These are phyloP conservation scores for Nibea coibor DNA, from an alignment of 2,113 vertebrate genomes.

Conservation along the genomic window DNA sequence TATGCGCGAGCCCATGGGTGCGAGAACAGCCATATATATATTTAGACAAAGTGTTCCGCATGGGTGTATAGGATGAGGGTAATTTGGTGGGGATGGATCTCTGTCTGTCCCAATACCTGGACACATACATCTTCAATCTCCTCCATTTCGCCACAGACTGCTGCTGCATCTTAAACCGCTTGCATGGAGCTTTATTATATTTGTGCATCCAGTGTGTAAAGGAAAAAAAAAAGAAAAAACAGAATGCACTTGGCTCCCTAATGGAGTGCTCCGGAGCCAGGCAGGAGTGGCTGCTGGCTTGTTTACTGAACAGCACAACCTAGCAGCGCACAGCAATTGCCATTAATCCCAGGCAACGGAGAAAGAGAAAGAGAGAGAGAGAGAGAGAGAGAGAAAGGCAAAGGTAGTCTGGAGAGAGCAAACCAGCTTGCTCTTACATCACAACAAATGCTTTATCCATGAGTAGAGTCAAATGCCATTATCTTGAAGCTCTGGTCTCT, in stretches of 20 bases:
- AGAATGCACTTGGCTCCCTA: slow-evolving; percentile 73
- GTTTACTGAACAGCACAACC: slow-evolving; percentile 62
- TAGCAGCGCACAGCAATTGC: slow-evolving; percentile 35
- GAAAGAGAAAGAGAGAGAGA: not conserved
- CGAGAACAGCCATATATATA: slow-evolving; percentile 41
- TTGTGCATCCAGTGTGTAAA: slow-evolving; percentile 80
- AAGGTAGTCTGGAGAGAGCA: slow-evolving; percentile 38
- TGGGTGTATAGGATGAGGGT: slow-evolving; percentile 51
- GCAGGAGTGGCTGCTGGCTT: slow-evolving; percentile 62
- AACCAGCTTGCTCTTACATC: slow-evolving; percentile 54
- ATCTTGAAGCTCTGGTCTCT: slow-evolving; percentile 22
- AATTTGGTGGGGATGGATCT: slow-evolving; percentile 71
- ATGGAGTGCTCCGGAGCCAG: slow-evolving; percentile 71
- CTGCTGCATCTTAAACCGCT: slow-evolving; percentile 61
- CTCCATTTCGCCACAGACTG: slow-evolving; percentile 71
- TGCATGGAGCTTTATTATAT: slow-evolving; percentile 79
- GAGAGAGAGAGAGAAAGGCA: slow-evolving; percentile 5
- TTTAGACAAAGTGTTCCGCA: slow-evolving; percentile 63
- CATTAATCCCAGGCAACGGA: slow-evolving; percentile 62
- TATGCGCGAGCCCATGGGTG: slow-evolving; percentile 17
- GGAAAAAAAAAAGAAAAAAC: slow-evolving; percentile 38
- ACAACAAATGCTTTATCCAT: slow-evolving; percentile 51
- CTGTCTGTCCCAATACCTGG: slow-evolving; percentile 77
- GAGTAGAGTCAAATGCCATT: slow-evolving; percentile 39
- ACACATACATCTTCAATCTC: slow-evolving; percentile 80